Percentiles rank a stretch among this genome's conserved stretches.
These are phyloP conservation scores for Oryzias sinensis DNA, from an alignment of 2,797 vertebrate species.

Conservation along the genomic window DNA sequence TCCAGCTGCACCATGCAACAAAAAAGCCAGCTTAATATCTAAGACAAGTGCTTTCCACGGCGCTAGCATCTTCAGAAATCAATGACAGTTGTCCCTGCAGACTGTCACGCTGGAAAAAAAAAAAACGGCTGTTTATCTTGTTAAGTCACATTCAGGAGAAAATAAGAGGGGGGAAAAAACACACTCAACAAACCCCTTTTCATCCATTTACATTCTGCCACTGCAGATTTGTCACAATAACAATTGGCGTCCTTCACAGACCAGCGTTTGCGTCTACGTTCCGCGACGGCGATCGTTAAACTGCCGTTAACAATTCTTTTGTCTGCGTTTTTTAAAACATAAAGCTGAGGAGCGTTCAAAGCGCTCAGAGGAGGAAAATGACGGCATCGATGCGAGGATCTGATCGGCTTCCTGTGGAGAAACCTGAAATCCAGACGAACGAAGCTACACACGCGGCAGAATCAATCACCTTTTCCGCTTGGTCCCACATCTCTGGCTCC, in stretches of 20 bases:
- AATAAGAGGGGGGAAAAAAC: not conserved
- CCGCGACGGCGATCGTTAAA: no score
- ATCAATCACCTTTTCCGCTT: slow-evolving; percentile 89
- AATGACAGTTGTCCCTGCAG: slow-evolving; percentile 3
- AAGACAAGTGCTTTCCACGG: slow-evolving; percentile 2
- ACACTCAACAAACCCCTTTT: slow-evolving; percentile 7
- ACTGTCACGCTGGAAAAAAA: not conserved
- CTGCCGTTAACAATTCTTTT: slow-evolving; percentile 13
- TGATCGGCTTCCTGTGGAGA: slow-evolving; percentile 7
- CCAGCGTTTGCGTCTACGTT: not conserved
- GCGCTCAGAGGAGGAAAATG: slow-evolving; percentile 15
- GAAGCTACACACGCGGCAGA: no score
- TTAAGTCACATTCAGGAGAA: slow-evolving; percentile 10
- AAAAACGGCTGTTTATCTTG: slow-evolving; percentile 6
- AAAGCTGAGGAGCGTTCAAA: slow-evolving; percentile 13
- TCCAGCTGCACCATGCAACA: not conserved
- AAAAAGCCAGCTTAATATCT: slow-evolving; percentile 2
- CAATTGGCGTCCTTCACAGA: slow-evolving; percentile 8
- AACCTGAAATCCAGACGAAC: not conserved
- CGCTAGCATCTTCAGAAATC: slow-evolving; percentile 5
- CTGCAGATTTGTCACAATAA: slow-evolving; percentile 11
- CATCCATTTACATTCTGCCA: slow-evolving; percentile 8
- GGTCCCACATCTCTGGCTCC: slow-evolving; percentile 89
- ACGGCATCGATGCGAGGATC: slow-evolving; percentile 21
- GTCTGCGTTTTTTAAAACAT: slow-evolving; percentile 19